Percentiles rank a stretch among this genome's conserved stretches.
Evolutionary conservation across 1,140 invertebrate genomes (phyloP).

Genomic region (Camponotus vicinus): DNA sequence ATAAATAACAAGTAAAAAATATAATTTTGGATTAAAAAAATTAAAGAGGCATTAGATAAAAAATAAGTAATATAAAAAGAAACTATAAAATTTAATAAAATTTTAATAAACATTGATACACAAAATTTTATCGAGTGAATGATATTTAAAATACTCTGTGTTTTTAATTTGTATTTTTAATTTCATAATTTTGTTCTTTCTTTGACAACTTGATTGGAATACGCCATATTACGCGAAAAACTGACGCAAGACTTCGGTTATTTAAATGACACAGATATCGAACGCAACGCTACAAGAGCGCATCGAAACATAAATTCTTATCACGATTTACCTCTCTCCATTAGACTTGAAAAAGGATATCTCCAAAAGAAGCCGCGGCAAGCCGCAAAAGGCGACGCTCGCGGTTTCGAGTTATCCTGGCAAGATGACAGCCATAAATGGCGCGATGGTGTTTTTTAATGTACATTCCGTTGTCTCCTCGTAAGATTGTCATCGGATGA

Average conservation of each 20-base stretch:
- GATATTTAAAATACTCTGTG: neutral
- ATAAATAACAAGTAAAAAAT: neutral
- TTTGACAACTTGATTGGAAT: conserved; percentile 46
- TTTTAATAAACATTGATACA: neutral
- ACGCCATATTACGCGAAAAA: neutral
- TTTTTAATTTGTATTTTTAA: neutral
- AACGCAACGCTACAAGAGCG: neutral
- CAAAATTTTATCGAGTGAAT: no score
- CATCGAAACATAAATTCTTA: conserved; percentile 47
- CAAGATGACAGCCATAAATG: conserved; percentile 75
- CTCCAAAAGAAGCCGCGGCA: conserved; percentile 19
- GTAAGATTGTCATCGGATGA: conserved; percentile 1
- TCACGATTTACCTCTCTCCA: conserved; percentile 47
- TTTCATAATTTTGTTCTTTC: neutral
- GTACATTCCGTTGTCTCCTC: conserved; percentile 57
- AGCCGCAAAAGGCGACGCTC: conserved; percentile 57
- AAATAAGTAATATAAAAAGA: neutral
- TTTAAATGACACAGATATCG: conserved; percentile 3
- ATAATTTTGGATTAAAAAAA: neutral
- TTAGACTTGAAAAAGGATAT: conserved; percentile 57
- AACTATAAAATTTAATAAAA: neutral
- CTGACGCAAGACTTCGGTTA: neutral
- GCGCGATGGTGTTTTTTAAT: conserved; percentile 72
- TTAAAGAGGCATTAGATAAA: neutral
- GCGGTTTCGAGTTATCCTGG: conserved; percentile 64